Evolutionary conservation across 2,797 vertebrate genomes (phyloP).

Genomic region (Takifugu ocellatus): DNA sequence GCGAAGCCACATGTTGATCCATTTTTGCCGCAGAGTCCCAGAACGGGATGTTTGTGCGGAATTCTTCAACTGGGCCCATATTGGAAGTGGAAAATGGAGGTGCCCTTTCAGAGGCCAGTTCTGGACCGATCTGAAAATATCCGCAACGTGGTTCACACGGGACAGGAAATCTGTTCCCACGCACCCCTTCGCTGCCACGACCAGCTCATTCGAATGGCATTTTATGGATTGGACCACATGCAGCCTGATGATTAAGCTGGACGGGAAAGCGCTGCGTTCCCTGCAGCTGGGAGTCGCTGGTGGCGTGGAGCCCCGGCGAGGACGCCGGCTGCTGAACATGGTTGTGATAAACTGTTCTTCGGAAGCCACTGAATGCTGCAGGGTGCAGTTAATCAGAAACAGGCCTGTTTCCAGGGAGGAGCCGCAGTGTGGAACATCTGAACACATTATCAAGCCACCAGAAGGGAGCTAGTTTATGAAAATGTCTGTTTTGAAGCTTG

Average conservation of each 20-base stretch:
- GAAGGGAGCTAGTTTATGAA: conserved; percentile 25
- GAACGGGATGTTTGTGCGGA: conserved; percentile 41
- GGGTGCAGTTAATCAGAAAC: conserved; percentile 54
- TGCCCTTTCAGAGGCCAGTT: conserved; percentile 59
- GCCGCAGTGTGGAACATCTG: conserved; percentile 46
- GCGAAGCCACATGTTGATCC: conserved; percentile 15
- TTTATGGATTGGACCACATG: too few species aligned
- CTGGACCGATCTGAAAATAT: conserved; percentile 64
- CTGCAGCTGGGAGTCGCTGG: conserved; percentile 22
- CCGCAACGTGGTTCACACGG: conserved; percentile 36
- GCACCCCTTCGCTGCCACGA: not conserved
- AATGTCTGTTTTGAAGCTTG: not conserved
- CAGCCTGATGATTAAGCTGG: too few species aligned
- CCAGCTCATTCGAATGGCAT: not conserved
- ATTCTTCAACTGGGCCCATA: conserved; percentile 13
- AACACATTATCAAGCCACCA: conserved; percentile 39
- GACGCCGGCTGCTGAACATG: conserved; percentile 33
- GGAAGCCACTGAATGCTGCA: conserved; percentile 30
- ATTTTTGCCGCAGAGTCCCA: conserved; percentile 8
- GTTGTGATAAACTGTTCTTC: conserved; percentile 26
- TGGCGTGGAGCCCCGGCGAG: conserved; percentile 1
- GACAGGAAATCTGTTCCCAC: conserved; percentile 36
- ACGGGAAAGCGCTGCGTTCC: conserved; percentile 2
- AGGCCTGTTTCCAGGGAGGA: conserved; percentile 55
- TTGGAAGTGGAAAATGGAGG: conserved; percentile 53